A percentile compares a stretch with the other conserved stretches of the same genome.
Conservation (phyloP, 2,797 vertebrate species). For the Aplochiton taeniatus region DNA sequence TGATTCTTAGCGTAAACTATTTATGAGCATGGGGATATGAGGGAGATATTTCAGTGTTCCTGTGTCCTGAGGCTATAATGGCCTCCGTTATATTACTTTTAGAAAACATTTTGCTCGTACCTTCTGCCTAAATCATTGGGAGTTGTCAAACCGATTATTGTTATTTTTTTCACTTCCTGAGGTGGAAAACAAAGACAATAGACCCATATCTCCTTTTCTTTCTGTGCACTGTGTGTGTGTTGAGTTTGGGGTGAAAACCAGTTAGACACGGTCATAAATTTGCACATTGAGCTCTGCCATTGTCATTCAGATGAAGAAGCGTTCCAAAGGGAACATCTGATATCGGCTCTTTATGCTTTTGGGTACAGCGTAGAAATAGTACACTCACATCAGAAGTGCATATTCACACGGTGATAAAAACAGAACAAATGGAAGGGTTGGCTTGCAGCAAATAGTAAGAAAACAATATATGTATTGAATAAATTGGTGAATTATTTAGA, state of each 20-base stretch:
- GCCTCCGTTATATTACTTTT: conserved; percentile 31
- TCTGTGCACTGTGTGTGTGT: background rate
- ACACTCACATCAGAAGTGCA: no score
- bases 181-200: conserved; percentile 44
- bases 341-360: conserved; percentile 25
- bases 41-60: conserved; percentile 39
- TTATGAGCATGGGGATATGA: conserved; percentile 45
- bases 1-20: conserved; percentile 60
- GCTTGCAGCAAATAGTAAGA: no score
- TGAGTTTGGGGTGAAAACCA: conserved; percentile 47
- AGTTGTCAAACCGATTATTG: conserved; percentile 30
- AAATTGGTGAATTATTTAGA: no score
- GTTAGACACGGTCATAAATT: conserved; percentile 51
- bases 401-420: no score
- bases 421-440: no score
- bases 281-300: conserved; percentile 43
- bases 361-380: conserved; percentile 11
- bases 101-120: conserved; percentile 43
- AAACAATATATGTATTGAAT: no score
- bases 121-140: conserved; percentile 52
- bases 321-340: conserved; percentile 38
- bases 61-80: conserved; percentile 39
- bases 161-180: conserved; percentile 51
- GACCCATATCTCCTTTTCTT: background rate
- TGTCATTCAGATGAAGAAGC: conserved; percentile 58